Evolutionary conservation across 2,888 invertebrate genomes (phyloP).

Genomic region (Lasius platythorax): DNA sequence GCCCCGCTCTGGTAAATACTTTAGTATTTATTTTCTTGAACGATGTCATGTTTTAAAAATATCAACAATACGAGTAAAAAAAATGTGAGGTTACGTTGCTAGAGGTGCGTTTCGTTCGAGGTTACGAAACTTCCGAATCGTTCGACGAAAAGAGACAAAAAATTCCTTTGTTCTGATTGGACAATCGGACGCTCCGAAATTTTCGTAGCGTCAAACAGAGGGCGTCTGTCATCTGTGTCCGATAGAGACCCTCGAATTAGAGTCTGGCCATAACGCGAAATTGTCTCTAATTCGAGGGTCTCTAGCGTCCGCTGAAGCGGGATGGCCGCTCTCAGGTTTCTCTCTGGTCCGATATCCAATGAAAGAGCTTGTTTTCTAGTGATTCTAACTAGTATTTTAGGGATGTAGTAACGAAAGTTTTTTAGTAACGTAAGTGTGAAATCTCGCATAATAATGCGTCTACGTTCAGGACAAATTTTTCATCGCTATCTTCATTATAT

Average conservation of each 20-base stretch:
- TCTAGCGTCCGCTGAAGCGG: no score
- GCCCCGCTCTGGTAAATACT: slow-evolving; percentile 89
- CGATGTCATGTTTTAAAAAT: slow-evolving; percentile 85
- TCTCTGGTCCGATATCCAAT: no score
- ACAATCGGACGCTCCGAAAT: neutral
- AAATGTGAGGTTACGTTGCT: neutral
- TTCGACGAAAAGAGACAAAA: neutral
- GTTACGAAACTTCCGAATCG: neutral
- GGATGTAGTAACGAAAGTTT: no score
- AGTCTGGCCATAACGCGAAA: no score
- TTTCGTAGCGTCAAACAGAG: neutral
- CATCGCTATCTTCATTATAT: neutral
- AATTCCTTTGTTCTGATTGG: neutral
- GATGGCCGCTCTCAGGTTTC: no score
- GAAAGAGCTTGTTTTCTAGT: no score
- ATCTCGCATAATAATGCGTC: no score
- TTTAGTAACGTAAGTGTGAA: no score
- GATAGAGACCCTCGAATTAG: no score
- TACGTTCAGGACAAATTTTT: neutral
- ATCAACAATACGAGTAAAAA: slow-evolving; percentile 48
- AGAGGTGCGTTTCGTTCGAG: neutral
- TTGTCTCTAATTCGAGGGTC: no score
- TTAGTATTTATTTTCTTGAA: slow-evolving; percentile 92
- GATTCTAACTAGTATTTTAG: no score
- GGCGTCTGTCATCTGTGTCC: no score